Conservation (phyloP, 2,888 invertebrate species). For the Myathropa florea region DNA sequence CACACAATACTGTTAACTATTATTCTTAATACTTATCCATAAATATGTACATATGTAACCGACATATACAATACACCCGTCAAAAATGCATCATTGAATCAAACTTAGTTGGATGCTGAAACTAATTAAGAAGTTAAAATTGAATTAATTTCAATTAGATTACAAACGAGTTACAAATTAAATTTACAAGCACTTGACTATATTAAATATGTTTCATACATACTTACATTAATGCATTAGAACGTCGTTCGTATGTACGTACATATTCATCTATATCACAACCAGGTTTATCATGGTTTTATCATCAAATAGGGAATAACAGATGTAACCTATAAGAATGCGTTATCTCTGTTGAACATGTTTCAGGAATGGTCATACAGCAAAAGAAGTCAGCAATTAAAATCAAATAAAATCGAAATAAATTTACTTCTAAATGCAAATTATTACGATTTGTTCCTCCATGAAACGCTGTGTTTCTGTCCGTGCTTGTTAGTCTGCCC, state of each 20-base stretch:
- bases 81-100: no score
- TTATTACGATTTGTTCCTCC: slow-evolving; percentile 75
- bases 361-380: slow-evolving; percentile 32
- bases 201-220: no score
- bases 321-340: not conserved
- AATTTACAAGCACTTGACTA: no score
- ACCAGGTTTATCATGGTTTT: not conserved
- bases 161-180: no score
- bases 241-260: no score
- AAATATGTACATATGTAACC: not conserved
- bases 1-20: no score
- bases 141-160: no score
- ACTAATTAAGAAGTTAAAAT: no score
- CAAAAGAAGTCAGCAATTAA: slow-evolving; percentile 77
- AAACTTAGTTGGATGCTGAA: no score
- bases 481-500: slow-evolving; percentile 28
- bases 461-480: slow-evolving; percentile 34
- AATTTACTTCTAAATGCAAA: slow-evolving; percentile 79
- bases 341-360: not conserved
- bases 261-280: not conserved
- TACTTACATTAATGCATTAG: no score
- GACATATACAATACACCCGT: no score
- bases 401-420: slow-evolving; percentile 81
- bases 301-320: not conserved
- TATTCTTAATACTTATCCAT: not conserved